Evolutionary conservation across 53 echinoderm and acorn worm genomes (phyloP).

Genomic region (Astropecten irregularis): DNA sequence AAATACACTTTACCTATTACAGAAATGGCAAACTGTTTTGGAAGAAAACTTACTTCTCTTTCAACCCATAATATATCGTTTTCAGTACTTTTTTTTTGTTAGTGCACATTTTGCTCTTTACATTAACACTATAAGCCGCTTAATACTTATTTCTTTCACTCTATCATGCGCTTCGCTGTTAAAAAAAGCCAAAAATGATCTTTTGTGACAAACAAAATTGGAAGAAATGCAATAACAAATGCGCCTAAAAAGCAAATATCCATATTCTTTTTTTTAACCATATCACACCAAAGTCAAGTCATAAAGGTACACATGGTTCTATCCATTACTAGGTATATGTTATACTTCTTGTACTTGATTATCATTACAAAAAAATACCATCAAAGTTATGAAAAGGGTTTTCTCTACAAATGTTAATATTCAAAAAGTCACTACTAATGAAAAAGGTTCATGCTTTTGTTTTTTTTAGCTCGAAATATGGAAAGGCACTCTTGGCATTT

Average conservation of each 20-base stretch:
- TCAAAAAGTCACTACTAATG: neutral
- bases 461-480: neutral
- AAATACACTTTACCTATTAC: no score
- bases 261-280: neutral
- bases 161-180: conserved; percentile 32
- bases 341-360: neutral
- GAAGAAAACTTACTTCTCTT: neutral
- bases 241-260: neutral
- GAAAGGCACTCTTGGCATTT: conserved; percentile 24
- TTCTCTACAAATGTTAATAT: neutral
- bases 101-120: conserved; percentile 32
- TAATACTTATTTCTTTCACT: neutral
- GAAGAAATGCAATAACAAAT: neutral
- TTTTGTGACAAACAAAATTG: neutral
- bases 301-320: neutral
- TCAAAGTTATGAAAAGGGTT: neutral
- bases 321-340: neutral
- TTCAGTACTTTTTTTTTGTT: conserved; percentile 58
- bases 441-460: neutral
- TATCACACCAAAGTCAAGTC: conserved; percentile 11
- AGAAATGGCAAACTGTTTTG: neutral
- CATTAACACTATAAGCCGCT: conserved; percentile 9
- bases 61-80: neutral
- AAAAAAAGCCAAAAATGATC: neutral
- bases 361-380: neutral